Percentiles rank a stretch among this genome's conserved stretches.
Conservation (phyloP, 2,888 invertebrate species). For the Frankliniella fusca region DNA sequence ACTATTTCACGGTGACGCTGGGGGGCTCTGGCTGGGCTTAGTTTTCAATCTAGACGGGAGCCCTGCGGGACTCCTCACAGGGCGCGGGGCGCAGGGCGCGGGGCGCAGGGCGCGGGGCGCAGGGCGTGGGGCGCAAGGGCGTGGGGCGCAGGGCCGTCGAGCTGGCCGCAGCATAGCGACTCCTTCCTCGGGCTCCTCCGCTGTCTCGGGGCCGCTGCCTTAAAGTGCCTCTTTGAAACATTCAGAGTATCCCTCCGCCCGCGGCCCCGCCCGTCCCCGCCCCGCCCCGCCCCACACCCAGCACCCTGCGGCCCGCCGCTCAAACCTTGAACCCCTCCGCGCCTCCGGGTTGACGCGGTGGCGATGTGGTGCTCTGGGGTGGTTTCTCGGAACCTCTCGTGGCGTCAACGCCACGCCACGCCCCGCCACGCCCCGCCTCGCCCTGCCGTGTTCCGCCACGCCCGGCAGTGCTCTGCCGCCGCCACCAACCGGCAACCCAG, state of each 20-base stretch:
- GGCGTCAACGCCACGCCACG: neutral
- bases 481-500: neutral
- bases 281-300: neutral
- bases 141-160: too few relatives aligned
- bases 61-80: neutral
- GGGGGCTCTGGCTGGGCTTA: neutral
- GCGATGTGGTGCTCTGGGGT: neutral
- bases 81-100: too few relatives aligned
- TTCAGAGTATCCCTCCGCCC: neutral
- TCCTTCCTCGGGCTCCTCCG: neutral
- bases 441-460: neutral
- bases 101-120: too few relatives aligned
- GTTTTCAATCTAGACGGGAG: constrained; percentile 2
- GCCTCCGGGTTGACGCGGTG: neutral
- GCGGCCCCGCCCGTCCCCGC: neutral
- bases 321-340: neutral
- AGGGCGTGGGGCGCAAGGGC: too few relatives aligned
- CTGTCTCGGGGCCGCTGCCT: neutral
- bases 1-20: too few relatives aligned
- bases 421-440: neutral
- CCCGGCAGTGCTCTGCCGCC: neutral
- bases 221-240: constrained; percentile 20
- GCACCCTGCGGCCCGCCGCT: neutral
- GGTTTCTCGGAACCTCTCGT: neutral
- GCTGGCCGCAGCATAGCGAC: too few relatives aligned